Conservation (phyloP, 2,888 invertebrate species). For the Ecliptopera silaceata region DNA sequence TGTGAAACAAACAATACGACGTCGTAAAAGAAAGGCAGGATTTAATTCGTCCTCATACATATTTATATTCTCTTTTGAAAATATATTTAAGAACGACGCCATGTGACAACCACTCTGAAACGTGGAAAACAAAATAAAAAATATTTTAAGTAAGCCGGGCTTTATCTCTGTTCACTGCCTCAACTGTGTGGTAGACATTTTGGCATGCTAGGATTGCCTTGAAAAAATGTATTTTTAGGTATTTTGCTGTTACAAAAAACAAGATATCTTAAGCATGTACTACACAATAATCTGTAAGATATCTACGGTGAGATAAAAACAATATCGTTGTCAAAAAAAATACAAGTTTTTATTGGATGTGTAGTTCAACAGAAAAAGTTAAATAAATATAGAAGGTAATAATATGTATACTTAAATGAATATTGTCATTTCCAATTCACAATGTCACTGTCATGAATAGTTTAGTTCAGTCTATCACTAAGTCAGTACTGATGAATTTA, state of each 20-base stretch:
- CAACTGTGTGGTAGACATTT: constrained; percentile 19
- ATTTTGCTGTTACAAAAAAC: not conserved
- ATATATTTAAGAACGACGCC: constrained; percentile 51
- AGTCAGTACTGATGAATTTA: too few relatives aligned
- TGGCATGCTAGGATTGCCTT: not conserved
- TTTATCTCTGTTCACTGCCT: constrained; percentile 46
- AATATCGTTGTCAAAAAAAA: too few relatives aligned
- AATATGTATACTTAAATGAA: too few relatives aligned
- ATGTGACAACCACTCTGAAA: constrained; percentile 57
- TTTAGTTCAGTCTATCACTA: too few relatives aligned
- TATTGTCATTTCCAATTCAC: too few relatives aligned
- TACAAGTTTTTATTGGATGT: too few relatives aligned
- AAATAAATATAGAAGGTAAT: too few relatives aligned
- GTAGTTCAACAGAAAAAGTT: too few relatives aligned
- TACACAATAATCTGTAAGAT: too few relatives aligned
- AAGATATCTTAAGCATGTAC: not conserved
- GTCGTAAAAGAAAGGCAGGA: constrained; percentile 55
- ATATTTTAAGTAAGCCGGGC: constrained; percentile 51
- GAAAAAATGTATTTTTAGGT: not conserved
- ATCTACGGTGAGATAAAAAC: too few relatives aligned
- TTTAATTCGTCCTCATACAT: constrained; percentile 69
- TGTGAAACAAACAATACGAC: constrained; percentile 53
- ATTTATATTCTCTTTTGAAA: constrained; percentile 54
- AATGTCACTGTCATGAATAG: too few relatives aligned
- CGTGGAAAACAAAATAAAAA: constrained; percentile 48